These are phyloP conservation scores for Lophius americanus DNA, from an alignment of 2,797 vertebrate species.

Conservation along the genomic window DNA sequence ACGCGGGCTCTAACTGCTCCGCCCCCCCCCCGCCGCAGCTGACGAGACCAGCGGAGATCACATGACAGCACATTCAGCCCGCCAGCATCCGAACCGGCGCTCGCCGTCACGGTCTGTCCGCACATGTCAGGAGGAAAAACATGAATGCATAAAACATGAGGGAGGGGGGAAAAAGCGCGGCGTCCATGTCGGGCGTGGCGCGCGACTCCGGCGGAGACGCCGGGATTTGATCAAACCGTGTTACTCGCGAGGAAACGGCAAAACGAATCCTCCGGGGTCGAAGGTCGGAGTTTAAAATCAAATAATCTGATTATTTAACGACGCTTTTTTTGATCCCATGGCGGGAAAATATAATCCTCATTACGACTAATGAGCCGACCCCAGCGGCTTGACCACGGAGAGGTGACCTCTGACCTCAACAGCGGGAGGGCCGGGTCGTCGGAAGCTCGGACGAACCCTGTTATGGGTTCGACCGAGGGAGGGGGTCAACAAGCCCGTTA, in stretches of 20 bases:
- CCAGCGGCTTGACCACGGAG: too few relatives aligned
- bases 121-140: not conserved
- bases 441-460: too few relatives aligned
- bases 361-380: too few relatives aligned
- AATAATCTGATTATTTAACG: too few relatives aligned
- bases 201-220: too few relatives aligned
- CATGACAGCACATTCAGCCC: conserved; percentile 14
- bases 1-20: conserved; percentile 10
- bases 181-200: not conserved
- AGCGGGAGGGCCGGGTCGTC: conserved; percentile 17
- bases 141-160: not conserved
- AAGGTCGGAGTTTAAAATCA: too few relatives aligned
- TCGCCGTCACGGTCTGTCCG: conserved; percentile 1
- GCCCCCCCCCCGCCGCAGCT: conserved; percentile 1
- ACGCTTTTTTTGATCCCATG: too few relatives aligned
- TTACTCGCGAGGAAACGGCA: not conserved
- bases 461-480: not conserved
- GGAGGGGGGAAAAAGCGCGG: too few relatives aligned
- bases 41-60: conserved; percentile 15
- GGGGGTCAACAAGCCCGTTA: not conserved
- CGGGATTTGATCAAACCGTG: not conserved
- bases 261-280: too few relatives aligned
- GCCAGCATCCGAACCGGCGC: not conserved
- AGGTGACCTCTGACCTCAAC: conserved; percentile 15
- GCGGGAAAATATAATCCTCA: too few relatives aligned